Base-by-base conservation (phyloP, 2,797 vertebrate species). In the Varecia variegata region DNA sequence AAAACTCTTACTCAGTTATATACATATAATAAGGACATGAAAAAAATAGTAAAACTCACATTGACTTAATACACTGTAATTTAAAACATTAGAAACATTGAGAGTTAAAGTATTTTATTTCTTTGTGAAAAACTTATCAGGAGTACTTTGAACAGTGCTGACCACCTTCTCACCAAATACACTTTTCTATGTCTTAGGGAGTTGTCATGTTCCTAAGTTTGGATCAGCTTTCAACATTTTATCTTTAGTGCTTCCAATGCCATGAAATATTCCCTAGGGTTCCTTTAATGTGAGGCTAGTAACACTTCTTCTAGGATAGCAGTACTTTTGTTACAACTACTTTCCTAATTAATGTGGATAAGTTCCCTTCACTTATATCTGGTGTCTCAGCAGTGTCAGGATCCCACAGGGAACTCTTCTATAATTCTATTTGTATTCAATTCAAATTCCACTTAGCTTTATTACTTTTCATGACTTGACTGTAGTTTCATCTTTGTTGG, bases 381-480 rank as follows among this genome's bases (percentile, higher is more conserved):
- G 1, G 20, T 3, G 23, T 38, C 65, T 43, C 20, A 13, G 90
- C 20, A 3, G 20, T 2, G 14, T 35, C 25, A 5, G 0, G 20
- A 18, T 15, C 40, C 43, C 56, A n/a, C 40, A 13, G 23, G 9
- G 70, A 30, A 7, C 54, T 71, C 4, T 35, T 30, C 47, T 40
- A 2, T 52, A 35, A 35, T 13, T 25, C 52, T 15, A 13, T 25
- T 83, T 17, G 7, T 14, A 27, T 35, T 45, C 79, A 7, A 3
- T 40, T 45, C 30, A 2, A 10, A 32, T 27, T 38, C 40, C 79
- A 25, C 62, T 8, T 27, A 58, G 71, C 23, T 43, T 67, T 43
- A 52, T 43, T 21, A 20, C 67, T 23, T 65, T 71, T 73, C 50
- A 32, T 58, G 27, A 54, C 47, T 65, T 60, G 52, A 20, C 3